Conservation (phyloP, 2,888 invertebrate genomes). For the Nymphalis polychloros region DNA sequence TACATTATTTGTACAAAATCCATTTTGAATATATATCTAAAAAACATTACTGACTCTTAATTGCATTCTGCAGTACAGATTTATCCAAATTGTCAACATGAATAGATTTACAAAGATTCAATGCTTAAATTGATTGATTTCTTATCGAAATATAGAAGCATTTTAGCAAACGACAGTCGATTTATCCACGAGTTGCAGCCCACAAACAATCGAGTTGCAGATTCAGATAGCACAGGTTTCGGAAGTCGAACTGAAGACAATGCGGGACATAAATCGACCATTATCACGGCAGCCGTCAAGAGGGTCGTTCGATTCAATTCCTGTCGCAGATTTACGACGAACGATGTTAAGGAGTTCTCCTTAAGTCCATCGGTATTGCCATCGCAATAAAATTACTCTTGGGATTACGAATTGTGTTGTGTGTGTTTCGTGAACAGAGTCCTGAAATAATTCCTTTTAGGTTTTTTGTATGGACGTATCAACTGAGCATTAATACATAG, state of each 20-base stretch:
- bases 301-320: slow-evolving; percentile 74
- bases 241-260: slow-evolving; percentile 48
- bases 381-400: slow-evolving; percentile 14
- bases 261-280: slow-evolving; percentile 64
- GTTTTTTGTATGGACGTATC: neutral
- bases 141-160: neutral
- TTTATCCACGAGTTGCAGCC: neutral
- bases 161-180: neutral
- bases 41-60: too few species aligned
- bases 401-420: slow-evolving; percentile 4
- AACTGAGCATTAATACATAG: too few species aligned
- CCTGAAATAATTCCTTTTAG: neutral
- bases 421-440: neutral
- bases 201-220: slow-evolving; percentile 30
- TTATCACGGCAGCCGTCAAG: slow-evolving; percentile 66
- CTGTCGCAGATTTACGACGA: slow-evolving; percentile 55
- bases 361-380: slow-evolving; percentile 52
- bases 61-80: too few species aligned
- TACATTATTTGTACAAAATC: too few species aligned
- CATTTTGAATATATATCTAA: too few species aligned
- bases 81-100: too few species aligned
- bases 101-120: too few species aligned
- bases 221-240: slow-evolving; percentile 29
- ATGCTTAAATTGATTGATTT: too few species aligned
- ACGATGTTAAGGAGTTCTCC: slow-evolving; percentile 39